Base-by-base conservation (phyloP, 2,888 invertebrate genomes). In the Cetonia aurata region DNA sequence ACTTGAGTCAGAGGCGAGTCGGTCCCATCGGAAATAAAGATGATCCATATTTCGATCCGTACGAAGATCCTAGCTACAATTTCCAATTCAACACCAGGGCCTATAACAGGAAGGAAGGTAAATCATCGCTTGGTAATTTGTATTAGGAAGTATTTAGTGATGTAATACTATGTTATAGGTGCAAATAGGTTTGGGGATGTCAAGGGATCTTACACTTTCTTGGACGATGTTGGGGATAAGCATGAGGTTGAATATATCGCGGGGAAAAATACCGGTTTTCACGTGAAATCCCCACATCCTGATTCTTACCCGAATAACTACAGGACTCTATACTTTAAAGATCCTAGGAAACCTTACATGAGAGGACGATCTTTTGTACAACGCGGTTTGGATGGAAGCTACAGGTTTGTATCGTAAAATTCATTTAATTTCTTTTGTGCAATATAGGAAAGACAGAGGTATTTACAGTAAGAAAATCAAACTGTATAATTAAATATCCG, bases 171-270 rank as follows among this genome's bases (percentile, higher is more conserved):
- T 46, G n/a, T 55, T 41, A 50, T 46, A 80, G 79, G 59, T 66
- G 83, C 84, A 1, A 84, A 85, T 75, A 77, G 83, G 72, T 71
- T 79, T 37, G 82, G 82, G 0, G 82, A 83, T 70, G 83, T 83
- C 15, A 80, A 83, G 87, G 92, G 91, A 15, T 87, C 89, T 72
- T 93, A 92, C 80, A 89, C 92, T 0, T 93, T 88, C 80, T 84
- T 92, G 17, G 93, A 93, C 77, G 93, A 93, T 79, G 88, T 92
- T 33, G 93, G 93, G 0, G 92, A 93, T 78, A 86, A 90, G 0
- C 93, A 93, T 79, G 90, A 91, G 75, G 93, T 93, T 0, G 89
- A 91, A 19, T 94, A 91, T 83, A 89, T 92, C 46, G 93, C 93
- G 3, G 93, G 93, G 0, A 88, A 91, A 48, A 90, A 90, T 73